Evolutionary conservation across 2,797 vertebrate species (phyloP), one percentile per base, ranked within the genome.

Genomic region (Arrhamphus sclerolepis): DNA sequence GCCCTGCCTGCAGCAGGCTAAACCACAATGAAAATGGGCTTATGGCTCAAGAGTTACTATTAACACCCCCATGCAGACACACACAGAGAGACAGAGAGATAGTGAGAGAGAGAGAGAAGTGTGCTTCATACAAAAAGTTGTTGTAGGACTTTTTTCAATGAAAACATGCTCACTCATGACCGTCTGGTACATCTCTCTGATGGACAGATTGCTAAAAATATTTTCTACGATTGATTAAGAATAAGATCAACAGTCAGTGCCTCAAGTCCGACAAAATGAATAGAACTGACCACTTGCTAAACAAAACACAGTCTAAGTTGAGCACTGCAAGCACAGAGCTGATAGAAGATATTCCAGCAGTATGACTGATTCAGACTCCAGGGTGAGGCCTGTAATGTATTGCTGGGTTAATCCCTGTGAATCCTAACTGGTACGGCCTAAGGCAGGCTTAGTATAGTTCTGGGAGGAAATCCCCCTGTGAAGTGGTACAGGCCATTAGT

Each of bases 381-480:
- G 62, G 58, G 46, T 72, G 74, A 83, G 46, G 68, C 62, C 75
- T 80, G 72, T 83, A 79, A 85, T 72, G 80, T 88, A 84, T 87
- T 82, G 87, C 83, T 81, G 75, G 77, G 80, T 82, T 92, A 92
- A 92, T 92, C 91, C 83, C 66, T 13, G 74, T 83, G 85, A 88
- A 91, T 88, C 85, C 87, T 79, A 78, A 89, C 83, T 82, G 82
- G 87, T 89, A 72, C 65, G 52, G 80, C 80, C 89, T 89, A 83
- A 89, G 85, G 84, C 77, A 72, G 86, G 90, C 89, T 92, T 89
- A 92, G 85, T 87, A 84, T 85, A 89, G 86, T 91, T 90, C 85
- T 87, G 77, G 63, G 81, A 90, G 88, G 88, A 91, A 91, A 89
- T 88, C 85, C 85, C 89, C 85, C 83, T 51, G 66, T 74, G 69